Conservation (phyloP, 1,140 invertebrate genomes). For the Trichoplusia ni region DNA sequence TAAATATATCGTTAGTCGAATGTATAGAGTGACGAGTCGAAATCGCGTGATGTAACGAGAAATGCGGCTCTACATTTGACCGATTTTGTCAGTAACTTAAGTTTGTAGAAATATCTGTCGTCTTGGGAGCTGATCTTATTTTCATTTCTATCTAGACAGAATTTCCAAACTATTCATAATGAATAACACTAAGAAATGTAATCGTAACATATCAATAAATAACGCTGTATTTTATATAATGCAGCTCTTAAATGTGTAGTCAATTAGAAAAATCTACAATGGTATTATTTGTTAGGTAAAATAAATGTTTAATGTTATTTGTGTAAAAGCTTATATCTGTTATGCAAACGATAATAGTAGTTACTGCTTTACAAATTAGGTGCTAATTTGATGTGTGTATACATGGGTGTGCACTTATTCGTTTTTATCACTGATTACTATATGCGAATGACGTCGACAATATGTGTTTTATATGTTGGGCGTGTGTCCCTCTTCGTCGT, state of each 20-base stretch:
- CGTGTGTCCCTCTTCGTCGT: slow-evolving; percentile 24
- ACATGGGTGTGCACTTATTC: slow-evolving; percentile 70
- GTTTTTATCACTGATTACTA: slow-evolving; percentile 60
- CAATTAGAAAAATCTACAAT: slow-evolving; percentile 39
- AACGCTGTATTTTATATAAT: slow-evolving; percentile 23
- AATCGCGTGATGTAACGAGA: too few species aligned
- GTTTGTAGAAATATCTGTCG: too few species aligned
- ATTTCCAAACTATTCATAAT: neutral
- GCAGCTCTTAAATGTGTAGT: slow-evolving; percentile 56
- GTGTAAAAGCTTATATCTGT: slow-evolving; percentile 56
- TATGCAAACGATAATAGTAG: slow-evolving; percentile 51
- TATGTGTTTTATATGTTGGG: slow-evolving; percentile 60
- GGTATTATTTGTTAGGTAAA: slow-evolving; percentile 60
- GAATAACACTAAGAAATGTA: neutral
- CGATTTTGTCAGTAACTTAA: too few species aligned
- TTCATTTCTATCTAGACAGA: slow-evolving; percentile 13
- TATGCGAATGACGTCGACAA: slow-evolving; percentile 77
- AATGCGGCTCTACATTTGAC: too few species aligned
- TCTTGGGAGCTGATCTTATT: too few species aligned
- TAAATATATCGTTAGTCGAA: slow-evolving; percentile 18
- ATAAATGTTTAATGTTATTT: slow-evolving; percentile 69
- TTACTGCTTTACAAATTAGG: slow-evolving; percentile 74
- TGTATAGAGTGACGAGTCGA: too few species aligned
- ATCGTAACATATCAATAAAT: slow-evolving; percentile 1
- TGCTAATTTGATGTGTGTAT: slow-evolving; percentile 73